A percentile compares a stretch with the other conserved stretches of the same genome.
phyloP scores from a whole-genome alignment of 2,797 vertebrate species.

The Rhinatrema bivittatum region DNA sequence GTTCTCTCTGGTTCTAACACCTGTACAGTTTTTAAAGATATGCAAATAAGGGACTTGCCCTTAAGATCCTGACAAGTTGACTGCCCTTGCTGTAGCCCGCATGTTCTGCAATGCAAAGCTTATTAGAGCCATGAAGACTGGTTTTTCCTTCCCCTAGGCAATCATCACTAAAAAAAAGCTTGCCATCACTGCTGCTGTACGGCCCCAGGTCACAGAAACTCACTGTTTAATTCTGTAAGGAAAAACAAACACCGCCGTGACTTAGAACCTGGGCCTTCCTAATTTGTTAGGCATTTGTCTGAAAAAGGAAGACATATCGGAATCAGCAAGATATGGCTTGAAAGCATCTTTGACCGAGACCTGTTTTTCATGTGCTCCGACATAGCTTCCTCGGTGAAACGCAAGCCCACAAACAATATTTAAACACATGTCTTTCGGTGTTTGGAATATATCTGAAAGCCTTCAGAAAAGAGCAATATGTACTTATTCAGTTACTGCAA shows the following conservation, averaged over 20 bases:
- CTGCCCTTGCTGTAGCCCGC: slow-evolving; percentile 13
- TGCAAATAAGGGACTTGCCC: slow-evolving; percentile 6
- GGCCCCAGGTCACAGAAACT: slow-evolving; percentile 5
- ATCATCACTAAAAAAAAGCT: slow-evolving; percentile 31
- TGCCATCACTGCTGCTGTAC: slow-evolving; percentile 2
- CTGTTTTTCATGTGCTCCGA: slow-evolving; percentile 8
- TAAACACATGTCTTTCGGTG: not conserved
- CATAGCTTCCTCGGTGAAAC: slow-evolving; percentile 20
- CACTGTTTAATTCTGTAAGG: not conserved
- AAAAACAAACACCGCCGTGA: slow-evolving; percentile 2
- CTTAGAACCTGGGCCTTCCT: slow-evolving; percentile 1
- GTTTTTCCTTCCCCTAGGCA: slow-evolving; percentile 15
- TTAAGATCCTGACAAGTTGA: slow-evolving; percentile 23
- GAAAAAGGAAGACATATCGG: slow-evolving; percentile 2
- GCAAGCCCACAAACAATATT: not conserved
- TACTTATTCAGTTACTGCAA: slow-evolving; percentile 31
- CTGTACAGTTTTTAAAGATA: not conserved
- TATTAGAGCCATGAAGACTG: slow-evolving; percentile 17
- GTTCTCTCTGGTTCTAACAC: slow-evolving; percentile 2
- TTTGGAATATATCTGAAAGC: slow-evolving; percentile 7
- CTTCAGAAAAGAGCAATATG: slow-evolving; percentile 22
- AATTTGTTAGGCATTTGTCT: slow-evolving; percentile 16
- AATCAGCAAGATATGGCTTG: slow-evolving; percentile 19
- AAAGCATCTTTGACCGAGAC: slow-evolving; percentile 9
- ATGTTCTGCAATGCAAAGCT: slow-evolving; percentile 17